These are phyloP conservation scores for Girardinus metallicus DNA, from an alignment of 2,797 vertebrate genomes.

Conservation along the genomic window DNA sequence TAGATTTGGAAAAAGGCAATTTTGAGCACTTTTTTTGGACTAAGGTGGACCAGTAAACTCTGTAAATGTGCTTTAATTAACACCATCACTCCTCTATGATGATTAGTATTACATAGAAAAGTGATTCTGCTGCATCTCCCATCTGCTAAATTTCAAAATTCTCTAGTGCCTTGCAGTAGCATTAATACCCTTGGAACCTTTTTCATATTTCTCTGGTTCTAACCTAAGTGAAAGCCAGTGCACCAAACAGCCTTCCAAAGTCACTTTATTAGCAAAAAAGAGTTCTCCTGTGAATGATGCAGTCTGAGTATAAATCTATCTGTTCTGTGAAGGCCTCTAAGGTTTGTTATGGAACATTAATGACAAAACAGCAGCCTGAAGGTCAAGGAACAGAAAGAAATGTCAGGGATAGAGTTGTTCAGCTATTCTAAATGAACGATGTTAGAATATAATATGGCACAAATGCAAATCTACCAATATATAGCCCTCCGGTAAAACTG, in stretches of 20 bases:
- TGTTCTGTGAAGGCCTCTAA: neutral
- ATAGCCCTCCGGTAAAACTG: neutral
- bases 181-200: neutral
- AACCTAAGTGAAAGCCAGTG: neutral
- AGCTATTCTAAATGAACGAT: too few species aligned
- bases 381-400: neutral
- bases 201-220: neutral
- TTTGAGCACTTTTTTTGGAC: slow-evolving; percentile 62
- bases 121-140: slow-evolving; percentile 64
- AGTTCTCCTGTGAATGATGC: neutral
- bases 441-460: neutral
- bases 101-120: slow-evolving; percentile 57
- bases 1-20: slow-evolving; percentile 42
- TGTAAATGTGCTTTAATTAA: slow-evolving; percentile 82
- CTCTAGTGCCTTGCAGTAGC: neutral
- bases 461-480: neutral
- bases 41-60: slow-evolving; percentile 69
- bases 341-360: neutral
- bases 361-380: neutral
- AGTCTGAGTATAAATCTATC: neutral
- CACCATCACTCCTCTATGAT: slow-evolving; percentile 57
- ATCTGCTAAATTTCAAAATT: slow-evolving; percentile 29
- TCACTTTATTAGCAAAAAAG: neutral
- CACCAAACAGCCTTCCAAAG: neutral
- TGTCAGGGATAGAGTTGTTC: neutral